Evolutionary conservation across 2,888 invertebrate species (phyloP).

Genomic region (Stenodera caucasica): DNA sequence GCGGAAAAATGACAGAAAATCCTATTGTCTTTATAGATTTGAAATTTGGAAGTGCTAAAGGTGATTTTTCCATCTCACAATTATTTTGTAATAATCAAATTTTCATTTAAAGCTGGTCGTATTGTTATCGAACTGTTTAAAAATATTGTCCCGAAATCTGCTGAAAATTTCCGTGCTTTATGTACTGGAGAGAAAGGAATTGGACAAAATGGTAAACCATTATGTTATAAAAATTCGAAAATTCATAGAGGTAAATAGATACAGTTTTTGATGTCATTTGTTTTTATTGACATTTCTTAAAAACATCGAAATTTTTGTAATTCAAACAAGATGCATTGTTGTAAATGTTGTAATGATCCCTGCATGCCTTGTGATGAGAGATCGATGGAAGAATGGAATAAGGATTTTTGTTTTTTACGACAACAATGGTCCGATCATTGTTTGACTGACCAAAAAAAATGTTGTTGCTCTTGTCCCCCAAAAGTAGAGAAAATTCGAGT

Average conservation of each 20-base stretch:
- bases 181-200: conserved; percentile 90
- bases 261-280: conserved; percentile 23
- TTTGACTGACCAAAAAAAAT: background rate
- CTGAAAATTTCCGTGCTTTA: conserved; percentile 87
- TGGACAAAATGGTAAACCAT: conserved; percentile 68
- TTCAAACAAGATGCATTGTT: conserved; percentile 15
- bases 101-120: conserved; percentile 67
- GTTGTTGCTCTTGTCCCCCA: conserved; percentile 3
- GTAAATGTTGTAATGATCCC: conserved; percentile 9
- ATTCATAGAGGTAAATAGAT: conserved; percentile 73
- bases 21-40: conserved; percentile 69
- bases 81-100: background rate
- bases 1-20: conserved; percentile 17
- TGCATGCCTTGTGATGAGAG: conserved; percentile 13
- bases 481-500: conserved; percentile 17
- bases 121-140: conserved; percentile 84
- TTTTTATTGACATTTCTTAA: conserved; percentile 23
- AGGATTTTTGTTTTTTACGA: conserved; percentile 18
- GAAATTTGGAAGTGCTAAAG: conserved; percentile 67
- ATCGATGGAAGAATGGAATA: conserved; percentile 18
- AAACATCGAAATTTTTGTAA: conserved; percentile 20
- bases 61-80: conserved; percentile 53
- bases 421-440: conserved; percentile 24
- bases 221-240: conserved; percentile 80
- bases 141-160: conserved; percentile 82